phyloP scores from a whole-genome alignment of 2,797 vertebrate species.

The Centropyge bicolor region DNA sequence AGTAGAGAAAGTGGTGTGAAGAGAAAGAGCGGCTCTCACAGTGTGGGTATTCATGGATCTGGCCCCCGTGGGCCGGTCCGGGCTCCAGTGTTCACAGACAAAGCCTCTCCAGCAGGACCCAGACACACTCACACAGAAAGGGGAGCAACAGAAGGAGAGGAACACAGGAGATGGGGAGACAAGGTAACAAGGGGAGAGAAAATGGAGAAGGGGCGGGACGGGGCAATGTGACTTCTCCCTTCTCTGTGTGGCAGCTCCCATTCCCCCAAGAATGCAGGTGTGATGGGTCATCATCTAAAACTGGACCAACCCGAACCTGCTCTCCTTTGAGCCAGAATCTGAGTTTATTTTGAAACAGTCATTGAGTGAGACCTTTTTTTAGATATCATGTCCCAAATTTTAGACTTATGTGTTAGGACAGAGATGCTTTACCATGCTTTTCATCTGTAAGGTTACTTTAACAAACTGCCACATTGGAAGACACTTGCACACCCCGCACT shows the following conservation, averaged over 20 bases:
- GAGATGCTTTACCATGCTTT: slow-evolving; percentile 8
- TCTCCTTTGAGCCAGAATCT: slow-evolving; percentile 22
- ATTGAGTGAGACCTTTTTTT: slow-evolving; percentile 1
- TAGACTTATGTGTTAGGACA: not conserved
- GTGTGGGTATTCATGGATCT: slow-evolving; percentile 87
- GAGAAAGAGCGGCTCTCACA: slow-evolving; percentile 87
- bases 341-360: slow-evolving; percentile 6
- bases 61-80: slow-evolving; percentile 80
- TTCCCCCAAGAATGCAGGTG: slow-evolving; percentile 70
- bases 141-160: slow-evolving; percentile 79
- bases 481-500: slow-evolving; percentile 33
- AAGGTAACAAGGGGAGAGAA: slow-evolving; percentile 78
- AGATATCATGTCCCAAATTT: slow-evolving; percentile 2
- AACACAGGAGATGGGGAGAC: slow-evolving; percentile 70
- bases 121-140: slow-evolving; percentile 84
- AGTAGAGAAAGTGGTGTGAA: slow-evolving; percentile 86
- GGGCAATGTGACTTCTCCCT: slow-evolving; percentile 55
- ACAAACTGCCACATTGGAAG: slow-evolving; percentile 42
- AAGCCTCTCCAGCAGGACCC: slow-evolving; percentile 82
- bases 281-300: slow-evolving; percentile 49
- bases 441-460: slow-evolving; percentile 31
- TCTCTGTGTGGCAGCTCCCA: slow-evolving; percentile 53
- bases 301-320: slow-evolving; percentile 17
- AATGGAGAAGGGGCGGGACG: slow-evolving; percentile 64
- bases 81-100: slow-evolving; percentile 85